Evolutionary conservation across 2,797 vertebrate species (phyloP).

Genomic region (Acropternis orthonyx): DNA sequence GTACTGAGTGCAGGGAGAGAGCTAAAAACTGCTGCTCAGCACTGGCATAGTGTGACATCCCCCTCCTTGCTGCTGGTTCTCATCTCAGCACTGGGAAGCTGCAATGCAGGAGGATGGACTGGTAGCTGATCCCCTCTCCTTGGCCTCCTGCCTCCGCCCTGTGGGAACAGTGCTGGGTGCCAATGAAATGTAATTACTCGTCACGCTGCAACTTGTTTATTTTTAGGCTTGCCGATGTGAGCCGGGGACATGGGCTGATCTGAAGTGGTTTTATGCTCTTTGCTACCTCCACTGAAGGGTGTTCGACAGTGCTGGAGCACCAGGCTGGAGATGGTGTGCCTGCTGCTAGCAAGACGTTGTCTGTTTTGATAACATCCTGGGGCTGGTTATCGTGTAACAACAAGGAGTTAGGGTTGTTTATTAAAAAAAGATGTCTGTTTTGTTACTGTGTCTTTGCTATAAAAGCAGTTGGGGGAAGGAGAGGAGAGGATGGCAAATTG

Average conservation of each 20-base stretch:
- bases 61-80: not conserved
- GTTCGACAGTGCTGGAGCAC: not conserved
- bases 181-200: not conserved
- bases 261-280: not conserved
- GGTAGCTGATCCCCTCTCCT: not conserved
- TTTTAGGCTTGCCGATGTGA: slow-evolving; percentile 2
- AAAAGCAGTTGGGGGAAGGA: not conserved
- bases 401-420: slow-evolving; percentile 14
- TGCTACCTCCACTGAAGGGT: not conserved
- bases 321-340: not conserved
- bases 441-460: not conserved
- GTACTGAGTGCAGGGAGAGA: not conserved
- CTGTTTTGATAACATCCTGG: slow-evolving; percentile 33
- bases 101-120: not conserved
- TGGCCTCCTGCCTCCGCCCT: slow-evolving; percentile 2
- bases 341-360: not conserved
- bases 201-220: slow-evolving; percentile 42
- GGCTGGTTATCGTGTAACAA: not conserved
- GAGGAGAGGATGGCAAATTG: not conserved
- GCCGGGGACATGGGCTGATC: not conserved
- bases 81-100: fast-evolving
- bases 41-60: fast-evolving
- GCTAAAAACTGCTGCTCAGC: not conserved
- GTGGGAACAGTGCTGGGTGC: not conserved
- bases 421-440: slow-evolving; percentile 37